Evolutionary conservation across 2,113 vertebrate genomes (phyloP).

Genomic region (Macquaria ambigua): DNA sequence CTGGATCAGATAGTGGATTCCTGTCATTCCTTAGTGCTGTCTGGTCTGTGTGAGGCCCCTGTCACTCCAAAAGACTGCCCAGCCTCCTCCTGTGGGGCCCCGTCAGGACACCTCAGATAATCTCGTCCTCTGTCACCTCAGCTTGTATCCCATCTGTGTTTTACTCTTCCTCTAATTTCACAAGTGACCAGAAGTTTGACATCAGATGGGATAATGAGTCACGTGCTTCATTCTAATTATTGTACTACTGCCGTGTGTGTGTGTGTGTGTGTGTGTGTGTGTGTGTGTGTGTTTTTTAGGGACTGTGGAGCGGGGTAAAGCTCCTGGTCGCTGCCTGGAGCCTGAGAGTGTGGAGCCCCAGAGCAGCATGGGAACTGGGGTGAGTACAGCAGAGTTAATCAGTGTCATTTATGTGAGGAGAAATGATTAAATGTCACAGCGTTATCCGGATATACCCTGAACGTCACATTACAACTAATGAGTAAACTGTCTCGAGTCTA

Average conservation of each 20-base stretch:
- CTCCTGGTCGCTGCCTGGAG: constrained; percentile 53
- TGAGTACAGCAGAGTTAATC: constrained; percentile 68
- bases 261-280: constrained; percentile 12
- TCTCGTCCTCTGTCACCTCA: not conserved
- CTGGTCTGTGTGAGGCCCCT: constrained; percentile 45
- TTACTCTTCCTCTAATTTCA: not conserved
- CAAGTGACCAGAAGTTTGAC: not conserved
- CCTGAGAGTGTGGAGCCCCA: constrained; percentile 68
- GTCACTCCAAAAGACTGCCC: constrained; percentile 6
- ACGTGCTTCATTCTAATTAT: not conserved
- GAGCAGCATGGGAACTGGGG: constrained; percentile 70
- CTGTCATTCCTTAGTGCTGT: constrained; percentile 72
- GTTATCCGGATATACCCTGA: not conserved
- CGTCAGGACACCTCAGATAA: constrained; percentile 13
- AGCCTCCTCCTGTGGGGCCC: not conserved
- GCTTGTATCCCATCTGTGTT: constrained; percentile 20
- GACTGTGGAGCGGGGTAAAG: constrained; percentile 65
- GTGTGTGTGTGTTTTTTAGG: constrained; percentile 55
- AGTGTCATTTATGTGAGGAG: not conserved
- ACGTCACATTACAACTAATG: constrained; percentile 5
- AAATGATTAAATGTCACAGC: constrained; percentile 3
- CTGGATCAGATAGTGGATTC: constrained; percentile 73
- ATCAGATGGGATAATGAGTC: not conserved
- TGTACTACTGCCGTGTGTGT: constrained; percentile 14
- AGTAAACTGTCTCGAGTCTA: not conserved